These are phyloP conservation scores for Hepsetus odoe DNA, from an alignment of 2,113 vertebrate species.

Conservation along the genomic window DNA sequence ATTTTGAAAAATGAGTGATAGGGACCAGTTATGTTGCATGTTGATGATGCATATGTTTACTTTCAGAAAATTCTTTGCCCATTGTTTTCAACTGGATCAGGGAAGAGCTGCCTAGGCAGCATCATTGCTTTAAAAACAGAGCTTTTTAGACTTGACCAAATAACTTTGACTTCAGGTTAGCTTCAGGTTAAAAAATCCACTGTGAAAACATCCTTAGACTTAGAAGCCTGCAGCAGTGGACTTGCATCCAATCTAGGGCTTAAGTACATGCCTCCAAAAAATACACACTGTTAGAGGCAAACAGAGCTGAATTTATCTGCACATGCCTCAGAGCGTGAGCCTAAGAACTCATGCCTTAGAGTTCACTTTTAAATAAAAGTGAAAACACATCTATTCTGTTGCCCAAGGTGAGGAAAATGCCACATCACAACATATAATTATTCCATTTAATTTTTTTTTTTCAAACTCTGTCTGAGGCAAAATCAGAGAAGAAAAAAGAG, in stretches of 20 bases:
- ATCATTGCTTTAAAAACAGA: no score
- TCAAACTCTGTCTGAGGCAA: not conserved
- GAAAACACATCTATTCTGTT: constrained; percentile 20
- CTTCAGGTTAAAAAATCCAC: no score
- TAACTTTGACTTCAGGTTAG: no score
- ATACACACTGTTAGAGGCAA: not conserved
- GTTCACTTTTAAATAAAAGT: constrained; percentile 36
- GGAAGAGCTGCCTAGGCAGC: no score
- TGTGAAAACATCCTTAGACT: not conserved
- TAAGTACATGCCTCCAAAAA: not conserved
- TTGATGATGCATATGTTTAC: no score
- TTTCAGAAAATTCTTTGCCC: no score
- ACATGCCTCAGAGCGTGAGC: not conserved
- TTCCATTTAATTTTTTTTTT: not conserved
- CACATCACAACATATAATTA: constrained; percentile 19
- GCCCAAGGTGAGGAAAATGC: constrained; percentile 27
- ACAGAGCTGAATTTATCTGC: not conserved
- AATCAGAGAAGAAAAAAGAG: no score
- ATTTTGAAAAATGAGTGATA: no score
- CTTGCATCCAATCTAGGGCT: not conserved
- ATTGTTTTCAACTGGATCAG: no score
- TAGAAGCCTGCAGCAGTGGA: not conserved
- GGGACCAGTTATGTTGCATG: no score
- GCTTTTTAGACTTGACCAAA: no score
- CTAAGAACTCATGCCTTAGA: constrained; percentile 7